Evolutionary conservation across 1,140 invertebrate genomes (phyloP), one percentile per base, ranked within the genome.

Genomic region (Neocloeon triangulifer): DNA sequence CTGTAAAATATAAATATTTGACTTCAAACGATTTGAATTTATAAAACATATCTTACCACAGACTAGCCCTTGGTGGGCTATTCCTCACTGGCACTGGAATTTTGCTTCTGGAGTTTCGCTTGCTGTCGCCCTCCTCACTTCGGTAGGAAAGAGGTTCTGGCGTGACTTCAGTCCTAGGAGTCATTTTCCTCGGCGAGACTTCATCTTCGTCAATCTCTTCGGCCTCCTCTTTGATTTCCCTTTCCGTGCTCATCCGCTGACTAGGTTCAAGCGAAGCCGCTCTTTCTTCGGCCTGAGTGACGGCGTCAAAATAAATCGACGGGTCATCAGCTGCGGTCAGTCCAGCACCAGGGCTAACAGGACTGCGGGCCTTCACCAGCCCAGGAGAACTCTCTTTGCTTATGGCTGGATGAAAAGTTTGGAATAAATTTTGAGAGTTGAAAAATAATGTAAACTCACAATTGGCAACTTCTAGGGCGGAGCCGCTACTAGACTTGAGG

Each of bases 231-330:
- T 43, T 34, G 8, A 41, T 33, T 23, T 48, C 37, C 32, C 38
- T 32, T 21, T 46, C 49, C 32, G 44, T 38, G 17, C 43, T 26
- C 16, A 42, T 42, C 27, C 43, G 42, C 19, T 40, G 42, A 9
- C 40, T 40, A 37, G 19, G 18, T 23, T 30, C 9, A 29, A 38
- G 35, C 4, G 41, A 38, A 25, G 35, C 38, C 19, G 38, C 39
- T 30, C 38, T 27, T 28, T 42, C 41, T 36, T 43, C 43, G 29
- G 46, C 48, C 20, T 40, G 41, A 10, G 49, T 51, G 18, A 39
- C 35, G 10, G 64, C 63, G 46, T 71, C 67, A 41, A 66, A 69
- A 45, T 69, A 69, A 10, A 69, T 45, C 8, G 66, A 69, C 20
- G 37, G 34, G 30, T 71, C 66, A 21, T 69, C 66, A 31, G 38